Evolutionary conservation across 2,113 vertebrate genomes (phyloP).

Genomic region (Mesitornis unicolor): DNA sequence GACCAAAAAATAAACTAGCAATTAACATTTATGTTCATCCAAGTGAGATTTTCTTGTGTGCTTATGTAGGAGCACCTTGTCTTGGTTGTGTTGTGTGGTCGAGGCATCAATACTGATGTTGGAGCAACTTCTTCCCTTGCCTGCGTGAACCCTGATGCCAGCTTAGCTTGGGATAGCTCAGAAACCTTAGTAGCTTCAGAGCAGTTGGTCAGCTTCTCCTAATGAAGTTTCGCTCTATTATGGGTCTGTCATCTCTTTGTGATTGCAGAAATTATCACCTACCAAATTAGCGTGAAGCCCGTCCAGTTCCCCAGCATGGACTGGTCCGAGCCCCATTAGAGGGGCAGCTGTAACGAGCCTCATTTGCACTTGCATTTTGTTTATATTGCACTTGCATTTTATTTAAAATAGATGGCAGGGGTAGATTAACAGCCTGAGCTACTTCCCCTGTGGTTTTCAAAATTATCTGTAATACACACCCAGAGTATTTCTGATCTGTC

Average conservation of each 20-base stretch:
- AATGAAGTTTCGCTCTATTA: neutral
- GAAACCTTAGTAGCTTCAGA: neutral
- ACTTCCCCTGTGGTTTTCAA: neutral
- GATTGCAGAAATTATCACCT: conserved; percentile 34
- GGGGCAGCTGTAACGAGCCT: rapidly evolving
- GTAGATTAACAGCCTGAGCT: neutral
- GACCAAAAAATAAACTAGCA: rapidly evolving
- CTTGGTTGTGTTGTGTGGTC: neutral
- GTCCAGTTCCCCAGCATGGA: neutral
- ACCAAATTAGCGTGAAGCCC: neutral
- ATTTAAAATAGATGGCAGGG: neutral
- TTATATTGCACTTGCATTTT: too few species aligned
- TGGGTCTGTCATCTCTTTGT: neutral
- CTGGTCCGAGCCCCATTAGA: rapidly evolving
- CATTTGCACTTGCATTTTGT: too few species aligned
- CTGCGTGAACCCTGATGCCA: neutral
- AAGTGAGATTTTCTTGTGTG: neutral
- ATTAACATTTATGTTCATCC: neutral
- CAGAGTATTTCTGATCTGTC: too few species aligned
- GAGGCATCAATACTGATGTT: neutral
- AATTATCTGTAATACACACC: too few species aligned
- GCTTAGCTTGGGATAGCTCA: neutral
- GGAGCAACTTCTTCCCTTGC: neutral
- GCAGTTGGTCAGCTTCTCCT: neutral
- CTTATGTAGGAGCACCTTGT: neutral